Conservation (phyloP, 2,797 vertebrate genomes). For the Meda fulgida region DNA sequence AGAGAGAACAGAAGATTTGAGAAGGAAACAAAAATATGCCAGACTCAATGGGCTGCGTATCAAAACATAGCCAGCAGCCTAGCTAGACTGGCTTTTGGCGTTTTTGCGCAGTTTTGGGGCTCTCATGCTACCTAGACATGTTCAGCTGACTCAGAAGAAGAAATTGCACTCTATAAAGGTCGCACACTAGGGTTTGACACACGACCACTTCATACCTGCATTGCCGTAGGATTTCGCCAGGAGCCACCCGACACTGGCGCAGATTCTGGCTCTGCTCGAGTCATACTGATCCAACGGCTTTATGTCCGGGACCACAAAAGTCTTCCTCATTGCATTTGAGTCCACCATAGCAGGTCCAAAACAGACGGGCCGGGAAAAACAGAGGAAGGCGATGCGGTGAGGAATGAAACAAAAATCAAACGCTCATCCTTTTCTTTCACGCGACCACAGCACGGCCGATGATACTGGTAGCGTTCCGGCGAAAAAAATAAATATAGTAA, state of each 20-base stretch:
- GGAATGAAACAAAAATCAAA: conserved; percentile 63
- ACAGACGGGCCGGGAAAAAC: conserved; percentile 52
- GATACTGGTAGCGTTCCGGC: conserved; percentile 61
- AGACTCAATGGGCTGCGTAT: background rate
- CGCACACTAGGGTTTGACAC: background rate
- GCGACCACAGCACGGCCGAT: conserved; percentile 70
- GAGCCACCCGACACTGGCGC: conserved; percentile 91
- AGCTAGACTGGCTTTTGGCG: background rate
- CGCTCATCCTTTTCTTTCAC: conserved; percentile 72
- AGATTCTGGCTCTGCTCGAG: conserved; percentile 86
- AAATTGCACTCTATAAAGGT: background rate
- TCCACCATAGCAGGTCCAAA: conserved; percentile 83
- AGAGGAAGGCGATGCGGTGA: conserved; percentile 43
- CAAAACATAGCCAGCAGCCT: background rate
- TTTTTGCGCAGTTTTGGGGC: conserved; percentile 8
- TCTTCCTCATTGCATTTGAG: conserved; percentile 84
- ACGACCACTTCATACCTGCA: conserved; percentile 80
- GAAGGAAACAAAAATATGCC: conserved; percentile 11
- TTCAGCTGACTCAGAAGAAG: background rate
- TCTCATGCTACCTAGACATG: background rate
- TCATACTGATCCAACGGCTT: conserved; percentile 92
- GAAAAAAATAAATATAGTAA: conserved; percentile 63
- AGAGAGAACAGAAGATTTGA: background rate
- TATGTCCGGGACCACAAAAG: conserved; percentile 89
- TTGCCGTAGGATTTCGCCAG: conserved; percentile 87